phyloP scores from a whole-genome alignment of 2,888 invertebrate genomes.

The Digitonthophagus gazella region DNA sequence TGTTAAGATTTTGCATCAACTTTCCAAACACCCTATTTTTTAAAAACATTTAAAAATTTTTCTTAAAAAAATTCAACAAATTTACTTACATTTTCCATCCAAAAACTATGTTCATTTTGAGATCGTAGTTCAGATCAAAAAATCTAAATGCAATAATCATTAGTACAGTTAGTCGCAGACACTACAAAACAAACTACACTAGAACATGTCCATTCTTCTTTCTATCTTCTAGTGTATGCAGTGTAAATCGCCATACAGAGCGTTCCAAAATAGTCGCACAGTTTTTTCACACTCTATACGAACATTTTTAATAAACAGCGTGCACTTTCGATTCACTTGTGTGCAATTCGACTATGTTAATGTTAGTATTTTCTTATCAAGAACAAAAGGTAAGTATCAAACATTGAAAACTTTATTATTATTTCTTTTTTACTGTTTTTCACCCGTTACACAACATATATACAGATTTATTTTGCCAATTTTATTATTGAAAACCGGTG shows the following conservation, averaged over 20 bases:
- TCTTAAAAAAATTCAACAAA: neutral
- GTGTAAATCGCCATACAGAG: neutral
- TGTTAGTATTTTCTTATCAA: conserved; percentile 10
- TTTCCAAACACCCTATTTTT: too few species aligned
- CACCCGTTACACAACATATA: conserved; percentile 22
- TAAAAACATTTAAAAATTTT: neutral
- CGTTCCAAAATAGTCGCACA: neutral
- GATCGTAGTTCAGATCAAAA: neutral
- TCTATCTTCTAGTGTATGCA: neutral
- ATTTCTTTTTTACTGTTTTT: conserved; percentile 19
- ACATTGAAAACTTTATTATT: conserved; percentile 39
- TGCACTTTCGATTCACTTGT: neutral
- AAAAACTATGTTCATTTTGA: too few species aligned
- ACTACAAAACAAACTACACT: too few species aligned
- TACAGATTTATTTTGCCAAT: conserved; percentile 2
- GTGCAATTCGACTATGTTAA: neutral
- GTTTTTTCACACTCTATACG: neutral
- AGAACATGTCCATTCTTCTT: neutral
- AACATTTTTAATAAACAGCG: neutral
- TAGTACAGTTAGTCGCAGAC: neutral
- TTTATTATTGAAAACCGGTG: neutral
- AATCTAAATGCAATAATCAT: neutral
- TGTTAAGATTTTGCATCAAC: too few species aligned
- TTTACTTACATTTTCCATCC: neutral
- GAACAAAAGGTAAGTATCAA: conserved; percentile 31